Evolutionary conservation across 2,113 vertebrate genomes (phyloP).

Genomic region (Felis chaus): DNA sequence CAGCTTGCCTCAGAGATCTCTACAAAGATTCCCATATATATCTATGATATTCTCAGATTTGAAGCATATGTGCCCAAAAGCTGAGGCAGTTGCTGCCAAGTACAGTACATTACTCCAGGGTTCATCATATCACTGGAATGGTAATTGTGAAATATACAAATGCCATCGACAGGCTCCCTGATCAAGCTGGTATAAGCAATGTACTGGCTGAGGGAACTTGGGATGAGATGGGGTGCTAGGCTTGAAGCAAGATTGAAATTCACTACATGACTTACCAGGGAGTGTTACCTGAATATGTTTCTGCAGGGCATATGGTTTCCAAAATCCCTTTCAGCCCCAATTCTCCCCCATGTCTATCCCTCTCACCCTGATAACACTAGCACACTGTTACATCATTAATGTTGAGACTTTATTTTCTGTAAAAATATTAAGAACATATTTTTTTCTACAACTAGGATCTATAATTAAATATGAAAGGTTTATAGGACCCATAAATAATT

Average conservation of each 20-base stretch:
- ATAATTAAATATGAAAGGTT: neutral
- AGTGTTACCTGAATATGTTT: neutral
- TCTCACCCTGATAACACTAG: neutral
- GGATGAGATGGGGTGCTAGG: neutral
- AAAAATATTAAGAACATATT: neutral
- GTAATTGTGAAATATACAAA: constrained; percentile 83
- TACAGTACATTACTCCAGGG: constrained; percentile 83
- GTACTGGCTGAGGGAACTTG: neutral
- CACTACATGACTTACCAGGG: neutral
- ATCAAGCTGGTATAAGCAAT: constrained; percentile 67
- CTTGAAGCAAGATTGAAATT: neutral
- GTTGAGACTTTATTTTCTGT: neutral
- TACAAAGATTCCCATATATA: constrained; percentile 83
- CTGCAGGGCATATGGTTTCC: neutral
- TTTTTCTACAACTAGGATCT: neutral
- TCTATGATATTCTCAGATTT: constrained; percentile 85
- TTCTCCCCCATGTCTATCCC: neutral
- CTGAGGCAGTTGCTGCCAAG: constrained; percentile 80
- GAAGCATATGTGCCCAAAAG: constrained; percentile 87
- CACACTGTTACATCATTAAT: neutral
- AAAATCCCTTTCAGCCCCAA: neutral
- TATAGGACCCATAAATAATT: neutral
- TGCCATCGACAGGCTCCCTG: constrained; percentile 70
- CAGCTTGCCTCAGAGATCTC: constrained; percentile 88
- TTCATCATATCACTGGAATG: constrained; percentile 78